Evolutionary conservation across 1,140 invertebrate species (phyloP).

Genomic region (Conus betulinus): DNA sequence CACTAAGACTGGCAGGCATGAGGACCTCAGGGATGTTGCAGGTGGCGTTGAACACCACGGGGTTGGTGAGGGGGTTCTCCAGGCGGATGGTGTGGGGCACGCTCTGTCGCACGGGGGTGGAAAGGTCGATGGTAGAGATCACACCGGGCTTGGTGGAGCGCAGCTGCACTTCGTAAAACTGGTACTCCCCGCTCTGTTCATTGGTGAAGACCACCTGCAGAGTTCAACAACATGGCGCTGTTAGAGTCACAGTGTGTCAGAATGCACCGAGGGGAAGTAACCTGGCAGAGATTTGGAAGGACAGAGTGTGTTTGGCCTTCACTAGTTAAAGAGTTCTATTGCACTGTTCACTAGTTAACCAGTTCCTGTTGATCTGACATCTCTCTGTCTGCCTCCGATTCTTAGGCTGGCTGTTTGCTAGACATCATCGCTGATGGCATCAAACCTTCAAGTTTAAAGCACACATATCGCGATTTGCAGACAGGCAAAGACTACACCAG

Average conservation of each 20-base stretch:
- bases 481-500: too few species aligned
- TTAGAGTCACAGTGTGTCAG: not conserved
- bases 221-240: not conserved
- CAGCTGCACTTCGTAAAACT: conserved; percentile 73
- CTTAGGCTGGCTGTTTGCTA: too few species aligned
- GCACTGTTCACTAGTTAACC: too few species aligned
- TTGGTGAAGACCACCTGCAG: conserved; percentile 74
- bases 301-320: too few species aligned
- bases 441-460: too few species aligned
- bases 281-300: too few species aligned
- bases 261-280: too few species aligned
- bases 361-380: too few species aligned
- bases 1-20: conserved; percentile 67
- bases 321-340: too few species aligned
- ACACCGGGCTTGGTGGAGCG: conserved; percentile 68
- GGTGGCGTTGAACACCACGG: conserved; percentile 64
- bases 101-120: conserved; percentile 72
- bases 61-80: conserved; percentile 71
- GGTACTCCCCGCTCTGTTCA: conserved; percentile 73
- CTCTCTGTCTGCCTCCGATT: too few species aligned
- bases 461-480: too few species aligned
- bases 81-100: conserved; percentile 68
- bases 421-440: too few species aligned
- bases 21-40: conserved; percentile 70
- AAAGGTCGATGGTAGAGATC: conserved; percentile 69